phyloP scores from a whole-genome alignment of 2,888 invertebrate species.

The Nasonovia ribisnigri region DNA sequence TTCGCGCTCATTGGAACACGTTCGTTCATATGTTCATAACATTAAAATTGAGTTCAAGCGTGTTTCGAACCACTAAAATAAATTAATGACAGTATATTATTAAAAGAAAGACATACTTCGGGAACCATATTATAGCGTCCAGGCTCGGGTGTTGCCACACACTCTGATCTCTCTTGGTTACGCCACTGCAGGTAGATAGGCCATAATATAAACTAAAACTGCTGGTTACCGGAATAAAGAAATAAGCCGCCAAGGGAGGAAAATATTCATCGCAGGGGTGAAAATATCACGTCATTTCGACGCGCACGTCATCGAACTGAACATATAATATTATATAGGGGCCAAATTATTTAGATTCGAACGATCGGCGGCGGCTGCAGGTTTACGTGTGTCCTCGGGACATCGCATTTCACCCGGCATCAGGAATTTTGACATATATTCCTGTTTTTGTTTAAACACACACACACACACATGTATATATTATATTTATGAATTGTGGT shows the following conservation, averaged over 20 bases:
- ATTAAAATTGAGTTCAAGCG: neutral
- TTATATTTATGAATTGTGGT: constrained; percentile 37
- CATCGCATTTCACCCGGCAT: neutral
- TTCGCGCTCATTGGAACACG: neutral
- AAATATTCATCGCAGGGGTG: neutral
- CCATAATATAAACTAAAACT: neutral
- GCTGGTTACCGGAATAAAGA: neutral
- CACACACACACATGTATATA: neutral
- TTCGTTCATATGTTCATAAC: too few relatives aligned
- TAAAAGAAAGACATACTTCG: neutral
- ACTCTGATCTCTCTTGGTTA: neutral
- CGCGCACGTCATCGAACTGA: neutral
- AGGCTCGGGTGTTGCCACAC: neutral
- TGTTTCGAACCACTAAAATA: neutral
- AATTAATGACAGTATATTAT: neutral
- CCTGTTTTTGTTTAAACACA: constrained; percentile 6
- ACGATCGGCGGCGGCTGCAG: neutral
- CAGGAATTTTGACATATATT: neutral
- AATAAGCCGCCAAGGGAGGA: neutral
- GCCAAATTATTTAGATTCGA: constrained; percentile 28
- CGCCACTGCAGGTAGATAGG: neutral
- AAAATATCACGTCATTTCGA: neutral
- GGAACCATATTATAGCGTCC: neutral
- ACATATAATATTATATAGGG: neutral
- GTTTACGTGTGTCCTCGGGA: constrained; percentile 29